These are phyloP conservation scores for Drosophila quinaria DNA, from an alignment of 2,888 invertebrate species.

Conservation along the genomic window DNA sequence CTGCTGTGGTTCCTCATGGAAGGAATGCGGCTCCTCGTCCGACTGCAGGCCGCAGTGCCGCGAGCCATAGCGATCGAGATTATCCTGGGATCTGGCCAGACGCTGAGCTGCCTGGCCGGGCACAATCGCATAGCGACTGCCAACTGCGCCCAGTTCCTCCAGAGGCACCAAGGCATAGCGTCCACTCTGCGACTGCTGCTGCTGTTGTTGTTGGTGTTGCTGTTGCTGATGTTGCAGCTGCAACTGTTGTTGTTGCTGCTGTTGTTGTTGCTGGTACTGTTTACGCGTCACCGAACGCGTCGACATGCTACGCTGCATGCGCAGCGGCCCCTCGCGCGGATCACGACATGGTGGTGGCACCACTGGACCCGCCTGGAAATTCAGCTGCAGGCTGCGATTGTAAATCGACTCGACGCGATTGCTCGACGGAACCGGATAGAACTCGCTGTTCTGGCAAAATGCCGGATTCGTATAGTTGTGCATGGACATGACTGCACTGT, in stretches of 20 bases:
- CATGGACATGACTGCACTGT: conserved; percentile 82
- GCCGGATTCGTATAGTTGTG: conserved; percentile 92
- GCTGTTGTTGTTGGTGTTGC: conserved; percentile 47
- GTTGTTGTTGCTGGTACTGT: conserved; percentile 69
- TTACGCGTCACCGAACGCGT: conserved; percentile 84
- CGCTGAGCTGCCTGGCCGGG: conserved; percentile 85
- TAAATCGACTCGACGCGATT: conserved; percentile 76
- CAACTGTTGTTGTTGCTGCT: conserved; percentile 57
- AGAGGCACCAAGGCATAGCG: conserved; percentile 87
- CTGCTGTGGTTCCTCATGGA: conserved; percentile 81
- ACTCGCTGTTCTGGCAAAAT: conserved; percentile 92
- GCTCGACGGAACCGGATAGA: conserved; percentile 85
- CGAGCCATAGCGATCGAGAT: conserved; percentile 81
- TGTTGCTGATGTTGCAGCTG: conserved; percentile 28
- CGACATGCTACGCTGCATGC: conserved; percentile 85
- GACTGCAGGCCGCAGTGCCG: conserved; percentile 50
- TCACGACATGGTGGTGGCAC: conserved; percentile 56
- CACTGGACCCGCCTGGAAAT: conserved; percentile 66
- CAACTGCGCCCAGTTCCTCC: conserved; percentile 81
- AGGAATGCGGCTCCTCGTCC: conserved; percentile 78
- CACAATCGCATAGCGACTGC: conserved; percentile 84
- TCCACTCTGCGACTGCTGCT: conserved; percentile 61
- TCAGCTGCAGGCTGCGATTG: conserved; percentile 83
- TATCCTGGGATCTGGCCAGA: conserved; percentile 84
- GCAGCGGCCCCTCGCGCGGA: conserved; percentile 84